Conservation (phyloP, 2,888 invertebrate species). For the Arge pagana region DNA sequence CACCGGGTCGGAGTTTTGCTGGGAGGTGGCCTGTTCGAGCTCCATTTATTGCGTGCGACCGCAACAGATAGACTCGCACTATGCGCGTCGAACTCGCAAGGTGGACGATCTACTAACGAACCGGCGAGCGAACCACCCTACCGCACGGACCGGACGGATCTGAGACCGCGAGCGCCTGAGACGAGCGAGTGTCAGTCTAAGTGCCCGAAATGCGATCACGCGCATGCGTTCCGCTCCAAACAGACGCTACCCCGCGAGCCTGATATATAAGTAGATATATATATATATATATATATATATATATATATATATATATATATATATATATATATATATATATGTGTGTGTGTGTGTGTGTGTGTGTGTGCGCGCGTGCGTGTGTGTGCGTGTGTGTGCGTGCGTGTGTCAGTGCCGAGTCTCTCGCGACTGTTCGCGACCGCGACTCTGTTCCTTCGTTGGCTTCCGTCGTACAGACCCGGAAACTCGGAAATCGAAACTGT, state of each 20-base stretch:
- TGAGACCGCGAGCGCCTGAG: slow-evolving; percentile 39
- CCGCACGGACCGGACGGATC: slow-evolving; percentile 26
- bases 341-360: no score
- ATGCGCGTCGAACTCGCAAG: slow-evolving; percentile 8
- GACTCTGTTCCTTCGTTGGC: no score
- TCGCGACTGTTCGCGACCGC: no score
- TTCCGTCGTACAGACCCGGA: no score
- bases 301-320: no score
- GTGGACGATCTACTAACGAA: slow-evolving; percentile 21
- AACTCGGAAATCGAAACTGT: no score
- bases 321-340: no score
- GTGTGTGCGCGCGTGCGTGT: no score
- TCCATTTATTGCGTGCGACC: slow-evolving; percentile 48
- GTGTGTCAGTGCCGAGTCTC: no score
- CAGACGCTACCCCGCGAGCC: background rate
- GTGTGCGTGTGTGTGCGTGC: no score
- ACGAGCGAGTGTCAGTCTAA: slow-evolving; percentile 59
- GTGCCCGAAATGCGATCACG: slow-evolving; percentile 64
- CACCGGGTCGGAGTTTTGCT: slow-evolving; percentile 47
- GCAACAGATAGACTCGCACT: slow-evolving; percentile 42
- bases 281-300: background rate
- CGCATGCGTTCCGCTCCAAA: slow-evolving; percentile 62
- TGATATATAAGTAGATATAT: background rate
- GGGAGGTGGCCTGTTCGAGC: slow-evolving; percentile 45
- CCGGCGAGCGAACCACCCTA: slow-evolving; percentile 23